Evolutionary conservation across 2,888 invertebrate species (phyloP), one percentile per base, ranked within the genome.

Genomic region (Plagodis pulveraria): DNA sequence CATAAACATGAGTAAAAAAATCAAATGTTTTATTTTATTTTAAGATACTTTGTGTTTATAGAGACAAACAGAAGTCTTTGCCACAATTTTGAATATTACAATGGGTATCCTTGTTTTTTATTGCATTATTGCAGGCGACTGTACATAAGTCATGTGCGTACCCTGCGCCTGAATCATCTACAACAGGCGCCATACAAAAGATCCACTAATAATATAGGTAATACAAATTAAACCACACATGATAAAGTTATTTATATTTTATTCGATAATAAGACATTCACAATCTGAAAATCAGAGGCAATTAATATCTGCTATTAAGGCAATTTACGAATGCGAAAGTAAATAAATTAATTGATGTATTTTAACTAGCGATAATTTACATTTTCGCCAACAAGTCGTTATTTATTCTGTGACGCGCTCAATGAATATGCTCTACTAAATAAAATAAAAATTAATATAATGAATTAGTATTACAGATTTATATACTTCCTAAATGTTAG

Each of bases 181-280:
- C n/a, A n/a, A n/a, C n/a, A n/a, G n/a, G n/a, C n/a, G n/a, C n/a
- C n/a, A n/a, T n/a, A n/a, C n/a, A n/a, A n/a, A n/a, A n/a, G n/a
- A n/a, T n/a, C n/a, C n/a, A n/a, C n/a, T n/a, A n/a, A n/a, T n/a
- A n/a, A n/a, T n/a, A n/a, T n/a, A n/a, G n/a, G 22, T 22, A 22
- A 22, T 22, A 2, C 22, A 22, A 22, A 22, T 22, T 1, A 22
- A 22, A 22, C 22, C 22, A 22, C 22, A 22, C 22, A 22, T 38
- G 38, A 38, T 38, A 38, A 86, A 88, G 86, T 86, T 86, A 86
- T 85, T 86, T 85, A 86, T 87, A 61, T 64, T 68, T 88, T 89
- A 89, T 89, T 90, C 83, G 83, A 89, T 88, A 36, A 36, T 36
- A 89, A 87, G 87, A 88, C 85, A 86, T 89, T 86, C 85, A 89